Conservation (phyloP, 2,888 invertebrate species). For the Eulithis prunata region DNA sequence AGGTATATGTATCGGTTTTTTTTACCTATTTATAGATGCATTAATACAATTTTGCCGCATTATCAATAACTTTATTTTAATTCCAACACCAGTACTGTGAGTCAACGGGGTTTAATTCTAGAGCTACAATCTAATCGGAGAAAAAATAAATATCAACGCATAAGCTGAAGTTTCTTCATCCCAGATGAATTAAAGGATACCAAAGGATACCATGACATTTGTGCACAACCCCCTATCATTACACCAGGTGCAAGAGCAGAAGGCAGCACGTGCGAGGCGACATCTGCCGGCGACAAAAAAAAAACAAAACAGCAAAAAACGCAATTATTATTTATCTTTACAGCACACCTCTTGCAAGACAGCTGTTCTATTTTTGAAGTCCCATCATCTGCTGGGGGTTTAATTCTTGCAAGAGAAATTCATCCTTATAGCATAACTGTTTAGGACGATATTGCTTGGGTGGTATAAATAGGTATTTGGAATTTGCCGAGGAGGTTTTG, state of each 20-base stretch:
- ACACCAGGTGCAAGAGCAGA: constrained; percentile 71
- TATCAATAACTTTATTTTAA: too few species aligned
- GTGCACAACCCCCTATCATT: constrained; percentile 61
- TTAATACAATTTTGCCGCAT: too few species aligned
- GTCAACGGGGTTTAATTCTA: too few species aligned
- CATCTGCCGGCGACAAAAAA: constrained; percentile 72
- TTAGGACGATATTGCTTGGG: constrained; percentile 16
- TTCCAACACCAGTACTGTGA: too few species aligned
- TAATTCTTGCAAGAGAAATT: constrained; percentile 25
- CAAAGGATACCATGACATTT: constrained; percentile 49
- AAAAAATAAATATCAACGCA: neutral
- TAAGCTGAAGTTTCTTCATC: constrained; percentile 9
- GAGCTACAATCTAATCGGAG: too few species aligned
- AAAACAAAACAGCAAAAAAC: constrained; percentile 59
- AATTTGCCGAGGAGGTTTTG: constrained; percentile 23
- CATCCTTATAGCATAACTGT: constrained; percentile 10
- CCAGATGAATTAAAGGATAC: constrained; percentile 24
- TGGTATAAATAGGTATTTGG: neutral
- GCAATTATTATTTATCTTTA: constrained; percentile 66
- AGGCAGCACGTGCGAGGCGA: constrained; percentile 72
- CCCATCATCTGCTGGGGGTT: constrained; percentile 53
- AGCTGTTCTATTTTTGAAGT: constrained; percentile 68
- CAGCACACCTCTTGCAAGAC: constrained; percentile 60
- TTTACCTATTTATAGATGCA: too few species aligned
- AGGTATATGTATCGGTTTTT: too few species aligned